A percentile compares a stretch with the other conserved stretches of the same genome.
These are phyloP conservation scores for Ectropis grisescens DNA, from an alignment of 1,140 invertebrate species.

Conservation along the genomic window DNA sequence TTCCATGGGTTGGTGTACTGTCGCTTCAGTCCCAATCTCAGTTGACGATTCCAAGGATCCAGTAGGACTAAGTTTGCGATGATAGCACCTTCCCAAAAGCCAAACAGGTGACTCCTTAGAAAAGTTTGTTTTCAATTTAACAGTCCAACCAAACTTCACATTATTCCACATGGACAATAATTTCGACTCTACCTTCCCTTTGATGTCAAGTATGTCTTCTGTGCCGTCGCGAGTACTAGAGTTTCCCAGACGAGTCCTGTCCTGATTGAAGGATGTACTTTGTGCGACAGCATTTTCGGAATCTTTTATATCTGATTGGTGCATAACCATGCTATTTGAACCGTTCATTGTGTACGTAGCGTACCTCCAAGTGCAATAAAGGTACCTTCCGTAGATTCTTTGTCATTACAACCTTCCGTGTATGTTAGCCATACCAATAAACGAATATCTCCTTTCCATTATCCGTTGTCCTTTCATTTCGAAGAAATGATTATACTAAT, in stretches of 20 bases:
- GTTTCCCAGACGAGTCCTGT: background rate
- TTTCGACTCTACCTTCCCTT: conserved; percentile 85
- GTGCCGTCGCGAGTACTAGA: conserved; percentile 42
- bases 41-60: conserved; percentile 77
- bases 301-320: conserved; percentile 20
- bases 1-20: conserved; percentile 68
- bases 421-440: too few relatives aligned
- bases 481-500: too few relatives aligned
- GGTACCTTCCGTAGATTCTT: too few relatives aligned
- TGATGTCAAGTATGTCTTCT: conserved; percentile 70
- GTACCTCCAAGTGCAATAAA: too few relatives aligned
- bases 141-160: conserved; percentile 88
- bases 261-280: conserved; percentile 11
- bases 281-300: conserved; percentile 19
- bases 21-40: conserved; percentile 74
- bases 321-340: conserved; percentile 25
- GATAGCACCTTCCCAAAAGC: conserved; percentile 85
- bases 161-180: conserved; percentile 91
- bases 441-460: too few relatives aligned
- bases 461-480: too few relatives aligned
- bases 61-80: conserved; percentile 76
- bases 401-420: too few relatives aligned
- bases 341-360: conserved; percentile 48
- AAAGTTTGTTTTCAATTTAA: conserved; percentile 86
- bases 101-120: conserved; percentile 90